phyloP scores from a whole-genome alignment of 2,888 invertebrate species.

The Lottia gigantea region DNA sequence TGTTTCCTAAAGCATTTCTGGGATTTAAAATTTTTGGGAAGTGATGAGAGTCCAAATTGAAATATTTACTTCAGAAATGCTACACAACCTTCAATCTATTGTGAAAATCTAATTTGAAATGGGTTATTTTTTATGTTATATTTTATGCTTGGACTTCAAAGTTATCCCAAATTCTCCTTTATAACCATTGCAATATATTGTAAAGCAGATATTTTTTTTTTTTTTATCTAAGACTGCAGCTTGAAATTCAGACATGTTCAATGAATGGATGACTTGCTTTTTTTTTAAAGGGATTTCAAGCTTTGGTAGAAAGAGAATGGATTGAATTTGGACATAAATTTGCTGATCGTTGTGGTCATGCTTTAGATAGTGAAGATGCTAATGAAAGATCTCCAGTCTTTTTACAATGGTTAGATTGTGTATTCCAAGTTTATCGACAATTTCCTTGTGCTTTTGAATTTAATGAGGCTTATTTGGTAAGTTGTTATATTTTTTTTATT shows the following conservation, averaged over 20 bases:
- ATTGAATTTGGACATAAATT: constrained; percentile 98
- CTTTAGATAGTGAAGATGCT: constrained; percentile 79
- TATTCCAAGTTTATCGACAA: constrained; percentile 89
- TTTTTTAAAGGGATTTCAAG: constrained; percentile 88
- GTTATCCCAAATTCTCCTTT: no score
- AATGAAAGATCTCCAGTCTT: constrained; percentile 98
- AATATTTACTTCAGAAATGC: no score
- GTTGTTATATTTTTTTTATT: constrained; percentile 48
- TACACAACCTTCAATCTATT: no score
- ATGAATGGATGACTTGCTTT: constrained; percentile 23
- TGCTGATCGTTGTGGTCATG: constrained; percentile 84
- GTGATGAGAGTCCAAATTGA: no score
- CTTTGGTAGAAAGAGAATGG: constrained; percentile 96
- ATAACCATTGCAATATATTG: no score
- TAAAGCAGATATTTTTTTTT: no score
- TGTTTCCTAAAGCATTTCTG: no score
- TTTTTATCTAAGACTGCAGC: no score
- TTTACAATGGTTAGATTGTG: constrained; percentile 96
- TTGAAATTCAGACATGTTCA: not conserved
- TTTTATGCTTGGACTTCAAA: no score
- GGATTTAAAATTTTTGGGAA: no score
- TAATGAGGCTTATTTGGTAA: constrained; percentile 90
- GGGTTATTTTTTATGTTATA: no score
- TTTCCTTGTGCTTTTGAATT: constrained; percentile 96
- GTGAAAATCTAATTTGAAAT: no score